These are phyloP conservation scores for Oenanthe melanoleuca DNA, from an alignment of 2,113 vertebrate species.

Conservation along the genomic window DNA sequence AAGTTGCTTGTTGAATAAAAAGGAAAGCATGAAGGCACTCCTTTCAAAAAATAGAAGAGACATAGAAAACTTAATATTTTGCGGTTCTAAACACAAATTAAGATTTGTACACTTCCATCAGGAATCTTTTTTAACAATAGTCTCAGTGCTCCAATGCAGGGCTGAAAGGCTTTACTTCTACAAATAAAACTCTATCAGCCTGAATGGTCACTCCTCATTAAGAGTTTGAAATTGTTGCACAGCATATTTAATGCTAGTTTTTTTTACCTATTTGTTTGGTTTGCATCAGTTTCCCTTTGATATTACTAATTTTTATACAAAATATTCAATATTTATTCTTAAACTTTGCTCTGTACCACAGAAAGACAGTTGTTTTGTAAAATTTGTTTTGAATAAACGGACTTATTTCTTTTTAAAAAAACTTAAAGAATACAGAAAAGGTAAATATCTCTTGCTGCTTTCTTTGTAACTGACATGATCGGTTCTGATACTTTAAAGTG, in stretches of 20 bases:
- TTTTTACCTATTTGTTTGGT: constrained; percentile 71
- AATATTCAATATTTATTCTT: constrained; percentile 76
- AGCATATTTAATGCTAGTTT: constrained; percentile 64
- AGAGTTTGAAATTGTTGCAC: constrained; percentile 57
- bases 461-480: background rate
- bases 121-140: constrained; percentile 30
- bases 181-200: constrained; percentile 57
- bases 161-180: constrained; percentile 27
- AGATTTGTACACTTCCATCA: constrained; percentile 11
- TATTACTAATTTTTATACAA: constrained; percentile 77
- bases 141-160: constrained; percentile 64
- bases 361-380: constrained; percentile 68
- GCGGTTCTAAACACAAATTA: constrained; percentile 33
- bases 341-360: constrained; percentile 69
- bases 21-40: constrained; percentile 71
- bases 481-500: background rate
- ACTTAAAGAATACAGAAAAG: background rate
- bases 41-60: constrained; percentile 41
- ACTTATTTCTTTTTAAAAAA: constrained; percentile 58
- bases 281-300: constrained; percentile 71
- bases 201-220: constrained; percentile 59
- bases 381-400: constrained; percentile 78
- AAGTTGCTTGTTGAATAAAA: constrained; percentile 53
- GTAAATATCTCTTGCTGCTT: background rate
- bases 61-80: constrained; percentile 40